Conservation (phyloP, 2,888 invertebrate genomes). For the Tetramorium bicarinatum region DNA sequence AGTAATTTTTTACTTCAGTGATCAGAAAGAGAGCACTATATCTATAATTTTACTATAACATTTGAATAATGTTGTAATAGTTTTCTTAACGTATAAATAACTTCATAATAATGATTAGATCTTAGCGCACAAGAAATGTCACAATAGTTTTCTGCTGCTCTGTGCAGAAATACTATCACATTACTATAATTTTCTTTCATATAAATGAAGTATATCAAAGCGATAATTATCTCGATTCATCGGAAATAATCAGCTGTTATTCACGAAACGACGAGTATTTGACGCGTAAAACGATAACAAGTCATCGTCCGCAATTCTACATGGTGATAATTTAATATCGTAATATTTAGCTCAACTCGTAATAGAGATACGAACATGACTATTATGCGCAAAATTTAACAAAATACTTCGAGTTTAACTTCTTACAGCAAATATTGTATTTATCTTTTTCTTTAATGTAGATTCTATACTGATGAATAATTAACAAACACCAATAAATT, state of each 20-base stretch:
- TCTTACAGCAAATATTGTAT: constrained; percentile 33
- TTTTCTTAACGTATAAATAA: background rate
- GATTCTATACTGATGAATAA: background rate
- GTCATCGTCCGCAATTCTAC: constrained; percentile 43
- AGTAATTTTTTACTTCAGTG: constrained; percentile 6
- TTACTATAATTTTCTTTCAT: constrained; percentile 4
- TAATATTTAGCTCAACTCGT: constrained; percentile 55
- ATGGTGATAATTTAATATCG: constrained; percentile 54
- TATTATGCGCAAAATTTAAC: constrained; percentile 53
- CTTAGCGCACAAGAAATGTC: background rate
- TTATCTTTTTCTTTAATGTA: background rate
- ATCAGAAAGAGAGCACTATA: background rate
- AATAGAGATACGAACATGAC: constrained; percentile 10
- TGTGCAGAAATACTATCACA: background rate
- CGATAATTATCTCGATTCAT: constrained; percentile 63
- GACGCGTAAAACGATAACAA: constrained; percentile 43
- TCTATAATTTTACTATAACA: background rate
- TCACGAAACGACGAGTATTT: constrained; percentile 19
- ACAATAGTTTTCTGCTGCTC: background rate
- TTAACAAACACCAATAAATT: background rate
- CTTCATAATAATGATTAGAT: constrained; percentile 8
- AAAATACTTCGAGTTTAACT: constrained; percentile 63
- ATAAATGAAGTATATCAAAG: constrained; percentile 55
- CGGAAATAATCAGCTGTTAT: constrained; percentile 48
- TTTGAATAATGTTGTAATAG: background rate